Evolutionary conservation across 2,113 vertebrate species (phyloP).

Genomic region (Sylvietta virens): DNA sequence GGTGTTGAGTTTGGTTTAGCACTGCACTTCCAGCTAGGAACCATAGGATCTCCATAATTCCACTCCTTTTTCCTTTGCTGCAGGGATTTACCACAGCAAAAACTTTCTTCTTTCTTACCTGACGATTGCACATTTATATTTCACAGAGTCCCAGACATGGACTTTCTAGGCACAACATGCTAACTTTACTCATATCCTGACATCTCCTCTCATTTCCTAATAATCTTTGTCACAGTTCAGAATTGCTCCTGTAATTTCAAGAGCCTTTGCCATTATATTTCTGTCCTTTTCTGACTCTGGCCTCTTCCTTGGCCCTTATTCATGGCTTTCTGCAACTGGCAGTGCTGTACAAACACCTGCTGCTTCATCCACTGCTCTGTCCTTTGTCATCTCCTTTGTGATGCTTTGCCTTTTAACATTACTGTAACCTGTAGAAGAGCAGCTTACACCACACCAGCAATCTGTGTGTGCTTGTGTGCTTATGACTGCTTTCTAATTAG

Average conservation of each 20-base stretch:
- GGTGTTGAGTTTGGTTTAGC: background rate
- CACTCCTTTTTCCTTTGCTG: background rate
- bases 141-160: background rate
- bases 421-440: background rate
- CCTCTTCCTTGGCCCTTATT: background rate
- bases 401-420: background rate
- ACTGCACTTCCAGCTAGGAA: background rate
- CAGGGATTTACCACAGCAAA: background rate
- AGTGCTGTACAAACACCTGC: background rate
- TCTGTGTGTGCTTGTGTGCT: background rate
- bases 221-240: background rate
- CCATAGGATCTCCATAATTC: background rate
- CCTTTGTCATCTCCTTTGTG: background rate
- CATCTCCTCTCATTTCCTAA: background rate
- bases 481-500: conserved; percentile 21
- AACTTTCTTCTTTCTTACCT: background rate
- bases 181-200: background rate
- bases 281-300: background rate
- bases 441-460: background rate
- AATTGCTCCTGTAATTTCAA: background rate
- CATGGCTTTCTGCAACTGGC: background rate
- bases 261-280: background rate
- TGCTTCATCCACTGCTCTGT: background rate
- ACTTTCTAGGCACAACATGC: background rate
- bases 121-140: background rate